Evolutionary conservation across 2,888 invertebrate genomes (phyloP).

Genomic region (Schizaphis graminum): DNA sequence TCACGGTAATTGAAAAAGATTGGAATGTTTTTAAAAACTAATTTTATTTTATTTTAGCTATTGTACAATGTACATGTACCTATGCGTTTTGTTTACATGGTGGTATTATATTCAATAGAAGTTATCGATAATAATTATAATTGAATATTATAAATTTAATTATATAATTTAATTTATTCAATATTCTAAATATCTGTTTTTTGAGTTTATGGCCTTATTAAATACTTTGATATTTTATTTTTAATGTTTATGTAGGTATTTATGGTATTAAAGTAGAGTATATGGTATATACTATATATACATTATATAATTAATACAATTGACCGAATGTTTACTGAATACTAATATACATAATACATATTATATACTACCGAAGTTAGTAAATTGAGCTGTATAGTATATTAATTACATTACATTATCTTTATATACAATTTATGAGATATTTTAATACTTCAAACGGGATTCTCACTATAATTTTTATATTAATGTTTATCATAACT

Average conservation of each 20-base stretch:
- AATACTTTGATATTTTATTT: neutral
- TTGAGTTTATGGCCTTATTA: neutral
- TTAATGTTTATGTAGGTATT: neutral
- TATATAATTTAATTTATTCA: neutral
- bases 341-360: neutral
- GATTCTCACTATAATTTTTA: neutral
- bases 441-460: conserved; percentile 3
- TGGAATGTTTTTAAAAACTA: neutral
- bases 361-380: neutral
- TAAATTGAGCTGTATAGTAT: neutral
- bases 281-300: neutral
- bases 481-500: neutral
- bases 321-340: neutral
- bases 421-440: neutral
- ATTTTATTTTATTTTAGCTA: neutral
- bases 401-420: neutral
- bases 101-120: neutral
- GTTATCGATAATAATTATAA: neutral
- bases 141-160: neutral
- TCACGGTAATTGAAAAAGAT: neutral
- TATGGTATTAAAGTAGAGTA: neutral
- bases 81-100: neutral
- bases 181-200: neutral
- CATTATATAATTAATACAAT: neutral
- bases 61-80: too few relatives aligned